Evolutionary conservation across 53 echinoderm and acorn worm genomes (phyloP).

Genomic region (Paracentrotus lividus): DNA sequence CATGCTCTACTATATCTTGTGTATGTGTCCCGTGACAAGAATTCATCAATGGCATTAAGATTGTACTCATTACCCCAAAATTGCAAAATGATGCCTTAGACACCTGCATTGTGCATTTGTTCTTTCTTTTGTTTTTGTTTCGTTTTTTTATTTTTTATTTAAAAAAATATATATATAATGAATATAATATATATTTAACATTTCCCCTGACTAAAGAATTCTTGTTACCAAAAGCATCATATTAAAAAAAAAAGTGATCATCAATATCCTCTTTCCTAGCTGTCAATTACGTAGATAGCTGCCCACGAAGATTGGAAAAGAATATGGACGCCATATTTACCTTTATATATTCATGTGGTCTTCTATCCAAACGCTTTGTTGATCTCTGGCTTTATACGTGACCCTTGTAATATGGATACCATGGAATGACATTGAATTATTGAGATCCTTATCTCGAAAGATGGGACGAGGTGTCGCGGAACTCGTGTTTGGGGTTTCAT

Average conservation of each 20-base stretch:
- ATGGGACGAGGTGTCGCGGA: conserved; percentile 37
- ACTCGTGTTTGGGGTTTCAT: conserved; percentile 56
- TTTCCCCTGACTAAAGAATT: neutral
- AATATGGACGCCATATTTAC: neutral
- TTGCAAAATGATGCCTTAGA: too few relatives aligned
- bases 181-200: neutral
- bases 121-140: too few relatives aligned
- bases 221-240: too few relatives aligned
- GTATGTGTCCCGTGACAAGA: too few relatives aligned
- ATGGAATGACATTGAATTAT: conserved; percentile 52
- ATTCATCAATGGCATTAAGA: too few relatives aligned
- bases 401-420: conserved; percentile 15
- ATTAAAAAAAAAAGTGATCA: neutral
- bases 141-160: neutral
- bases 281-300: neutral
- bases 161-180: neutral
- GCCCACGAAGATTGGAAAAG: neutral
- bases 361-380: neutral
- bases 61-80: too few relatives aligned
- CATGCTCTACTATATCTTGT: neutral
- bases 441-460: conserved; percentile 42
- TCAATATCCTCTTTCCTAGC: neutral
- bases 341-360: neutral
- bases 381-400: neutral
- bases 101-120: too few relatives aligned